Evolutionary conservation across 2,888 invertebrate genomes (phyloP).

Genomic region (Pocota personata): DNA sequence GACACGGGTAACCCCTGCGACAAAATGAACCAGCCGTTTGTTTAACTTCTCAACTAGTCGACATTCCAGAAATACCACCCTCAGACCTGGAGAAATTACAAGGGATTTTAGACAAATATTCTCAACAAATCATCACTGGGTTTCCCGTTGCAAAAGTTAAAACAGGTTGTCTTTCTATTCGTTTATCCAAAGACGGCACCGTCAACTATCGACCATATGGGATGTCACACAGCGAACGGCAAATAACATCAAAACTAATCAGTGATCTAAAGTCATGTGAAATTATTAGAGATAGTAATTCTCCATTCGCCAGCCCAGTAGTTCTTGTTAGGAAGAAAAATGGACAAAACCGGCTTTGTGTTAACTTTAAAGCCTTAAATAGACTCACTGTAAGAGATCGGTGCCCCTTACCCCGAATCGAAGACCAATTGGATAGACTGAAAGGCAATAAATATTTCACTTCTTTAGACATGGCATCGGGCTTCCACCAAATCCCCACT

Average conservation of each 20-base stretch:
- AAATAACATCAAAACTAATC: slow-evolving; percentile 43
- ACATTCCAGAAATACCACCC: slow-evolving; percentile 1
- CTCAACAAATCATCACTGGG: slow-evolving; percentile 22
- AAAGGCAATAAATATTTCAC: slow-evolving; percentile 76
- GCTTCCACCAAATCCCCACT: slow-evolving; percentile 48
- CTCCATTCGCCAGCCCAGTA: slow-evolving; percentile 58
- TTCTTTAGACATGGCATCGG: slow-evolving; percentile 56
- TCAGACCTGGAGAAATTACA: slow-evolving; percentile 15
- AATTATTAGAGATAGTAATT: slow-evolving; percentile 54
- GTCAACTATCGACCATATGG: slow-evolving; percentile 36
- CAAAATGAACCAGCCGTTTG: slow-evolving; percentile 10
- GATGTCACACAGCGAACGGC: slow-evolving; percentile 48
- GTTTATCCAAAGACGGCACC: slow-evolving; percentile 20
- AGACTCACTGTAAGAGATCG: slow-evolving; percentile 76
- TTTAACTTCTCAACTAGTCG: neutral
- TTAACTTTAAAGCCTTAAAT: slow-evolving; percentile 76
- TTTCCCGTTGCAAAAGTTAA: slow-evolving; percentile 16
- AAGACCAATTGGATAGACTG: slow-evolving; percentile 78
- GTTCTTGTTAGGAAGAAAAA: slow-evolving; percentile 63
- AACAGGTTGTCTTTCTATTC: slow-evolving; percentile 23
- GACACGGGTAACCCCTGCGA: slow-evolving; percentile 15
- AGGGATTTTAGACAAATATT: slow-evolving; percentile 35
- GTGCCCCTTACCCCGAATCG: slow-evolving; percentile 80
- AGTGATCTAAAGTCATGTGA: slow-evolving; percentile 26
- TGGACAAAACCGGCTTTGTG: slow-evolving; percentile 56